Percentiles rank a stretch among this genome's conserved stretches.
Conservation (phyloP, 2,797 vertebrate genomes). For the Acanthopagrus latus region DNA sequence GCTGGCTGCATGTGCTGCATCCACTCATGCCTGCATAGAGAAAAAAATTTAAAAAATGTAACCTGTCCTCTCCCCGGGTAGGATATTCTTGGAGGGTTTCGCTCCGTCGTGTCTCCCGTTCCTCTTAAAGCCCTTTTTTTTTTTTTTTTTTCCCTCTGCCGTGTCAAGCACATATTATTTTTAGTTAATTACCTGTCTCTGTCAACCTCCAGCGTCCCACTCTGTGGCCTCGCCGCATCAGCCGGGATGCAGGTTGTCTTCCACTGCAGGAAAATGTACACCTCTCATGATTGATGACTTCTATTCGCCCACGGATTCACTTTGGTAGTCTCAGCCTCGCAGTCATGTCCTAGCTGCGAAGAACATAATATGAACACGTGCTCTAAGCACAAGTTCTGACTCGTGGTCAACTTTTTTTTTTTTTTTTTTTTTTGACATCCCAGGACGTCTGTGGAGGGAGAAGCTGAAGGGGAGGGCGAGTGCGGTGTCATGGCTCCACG, state of each 20-base stretch:
- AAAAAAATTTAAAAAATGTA: conserved; percentile 31
- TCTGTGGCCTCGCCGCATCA: conserved; percentile 59
- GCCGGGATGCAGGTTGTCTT: conserved; percentile 69
- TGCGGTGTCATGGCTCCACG: not conserved
- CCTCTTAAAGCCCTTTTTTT: conserved; percentile 29
- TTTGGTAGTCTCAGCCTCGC: conserved; percentile 61
- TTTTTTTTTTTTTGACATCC: conserved; percentile 9
- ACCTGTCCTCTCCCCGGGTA: conserved; percentile 61
- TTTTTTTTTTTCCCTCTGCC: conserved; percentile 29
- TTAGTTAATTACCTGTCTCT: conserved; percentile 78
- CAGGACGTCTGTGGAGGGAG: conserved; percentile 32
- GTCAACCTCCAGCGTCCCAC: conserved; percentile 61
- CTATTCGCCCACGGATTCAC: conserved; percentile 57
- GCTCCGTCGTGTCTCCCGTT: conserved; percentile 40
- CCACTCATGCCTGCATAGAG: conserved; percentile 40
- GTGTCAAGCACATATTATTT: conserved; percentile 76
- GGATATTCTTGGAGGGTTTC: conserved; percentile 56
- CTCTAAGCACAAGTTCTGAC: conserved; percentile 41
- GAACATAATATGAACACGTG: conserved; percentile 68
- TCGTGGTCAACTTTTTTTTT: not conserved
- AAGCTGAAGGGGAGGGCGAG: conserved; percentile 18
- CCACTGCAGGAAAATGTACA: conserved; percentile 67
- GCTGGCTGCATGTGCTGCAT: conserved; percentile 48
- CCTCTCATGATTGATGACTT: conserved; percentile 80
- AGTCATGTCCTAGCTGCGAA: conserved; percentile 54